phyloP scores from a whole-genome alignment of 1,140 invertebrate genomes.

The Pseudomyrmex concolor region DNA sequence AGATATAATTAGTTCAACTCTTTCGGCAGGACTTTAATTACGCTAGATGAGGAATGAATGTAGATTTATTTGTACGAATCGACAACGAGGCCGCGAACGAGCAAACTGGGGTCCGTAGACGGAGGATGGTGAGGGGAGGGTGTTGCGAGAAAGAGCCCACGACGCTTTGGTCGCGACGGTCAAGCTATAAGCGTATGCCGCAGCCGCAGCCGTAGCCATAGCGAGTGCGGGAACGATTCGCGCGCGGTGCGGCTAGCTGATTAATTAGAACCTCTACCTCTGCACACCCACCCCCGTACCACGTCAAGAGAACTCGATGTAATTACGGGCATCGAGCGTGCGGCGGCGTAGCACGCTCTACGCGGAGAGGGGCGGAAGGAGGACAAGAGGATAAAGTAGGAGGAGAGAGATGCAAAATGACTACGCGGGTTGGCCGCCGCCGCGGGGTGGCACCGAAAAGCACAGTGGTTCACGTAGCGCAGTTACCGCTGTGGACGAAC shows the following conservation, averaged over 20 bases:
- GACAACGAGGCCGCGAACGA: too few species aligned
- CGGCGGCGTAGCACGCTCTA: slow-evolving; percentile 19
- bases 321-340: slow-evolving; percentile 46
- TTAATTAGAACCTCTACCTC: slow-evolving; percentile 67
- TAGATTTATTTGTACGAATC: too few species aligned
- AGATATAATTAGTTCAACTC: too few species aligned
- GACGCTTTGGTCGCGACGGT: slow-evolving; percentile 55
- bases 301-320: slow-evolving; percentile 61
- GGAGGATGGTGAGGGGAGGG: not conserved
- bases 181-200: slow-evolving; percentile 57
- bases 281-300: slow-evolving; percentile 1
- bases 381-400: not conserved
- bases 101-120: too few species aligned
- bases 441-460: slow-evolving; percentile 60
- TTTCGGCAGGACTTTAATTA: too few species aligned
- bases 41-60: too few species aligned
- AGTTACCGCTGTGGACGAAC: slow-evolving; percentile 18
- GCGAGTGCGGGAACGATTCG: slow-evolving; percentile 56
- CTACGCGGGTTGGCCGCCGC: slow-evolving; percentile 54
- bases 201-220: slow-evolving; percentile 5
- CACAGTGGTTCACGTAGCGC: slow-evolving; percentile 58
- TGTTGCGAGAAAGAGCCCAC: not conserved
- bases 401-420: slow-evolving; percentile 57
- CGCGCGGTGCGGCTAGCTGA: slow-evolving; percentile 63
- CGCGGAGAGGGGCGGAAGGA: not conserved